These are phyloP conservation scores for Oscheius sp. DNA, from an alignment of 2,888 invertebrate species.

Conservation along the genomic window DNA sequence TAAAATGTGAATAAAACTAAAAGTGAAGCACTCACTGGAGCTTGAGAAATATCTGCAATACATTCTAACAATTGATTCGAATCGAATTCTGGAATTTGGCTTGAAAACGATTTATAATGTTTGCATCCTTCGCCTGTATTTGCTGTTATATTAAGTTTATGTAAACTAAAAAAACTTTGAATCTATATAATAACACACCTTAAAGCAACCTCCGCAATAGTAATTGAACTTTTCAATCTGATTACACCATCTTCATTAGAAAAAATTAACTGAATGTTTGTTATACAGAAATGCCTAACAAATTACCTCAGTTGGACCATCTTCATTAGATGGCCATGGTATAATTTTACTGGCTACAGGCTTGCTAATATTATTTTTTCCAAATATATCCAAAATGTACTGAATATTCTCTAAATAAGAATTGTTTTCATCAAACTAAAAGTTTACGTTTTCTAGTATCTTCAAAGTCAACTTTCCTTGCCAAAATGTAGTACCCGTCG, in stretches of 20 bases:
- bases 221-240: constrained; percentile 2
- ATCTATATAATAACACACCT: neutral
- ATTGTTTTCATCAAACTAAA: too few species aligned
- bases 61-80: neutral
- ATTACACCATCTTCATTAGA: constrained; percentile 1
- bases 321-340: constrained; percentile 25
- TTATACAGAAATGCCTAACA: neutral
- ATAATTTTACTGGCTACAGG: constrained; percentile 11
- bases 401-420: too few species aligned
- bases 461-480: neutral
- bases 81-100: neutral
- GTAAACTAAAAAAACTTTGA: neutral
- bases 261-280: constrained; percentile 3
- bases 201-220: constrained; percentile 11
- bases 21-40: neutral
- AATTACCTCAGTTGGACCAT: constrained; percentile 8
- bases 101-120: constrained; percentile 7
- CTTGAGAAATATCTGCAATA: neutral
- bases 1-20: neutral
- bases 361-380: neutral
- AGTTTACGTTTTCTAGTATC: neutral
- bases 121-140: constrained; percentile 5
- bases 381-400: neutral
- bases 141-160: neutral
- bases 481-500: constrained; percentile 4